phyloP scores from a whole-genome alignment of 2,888 invertebrate species.

The Chalcis sispes region DNA sequence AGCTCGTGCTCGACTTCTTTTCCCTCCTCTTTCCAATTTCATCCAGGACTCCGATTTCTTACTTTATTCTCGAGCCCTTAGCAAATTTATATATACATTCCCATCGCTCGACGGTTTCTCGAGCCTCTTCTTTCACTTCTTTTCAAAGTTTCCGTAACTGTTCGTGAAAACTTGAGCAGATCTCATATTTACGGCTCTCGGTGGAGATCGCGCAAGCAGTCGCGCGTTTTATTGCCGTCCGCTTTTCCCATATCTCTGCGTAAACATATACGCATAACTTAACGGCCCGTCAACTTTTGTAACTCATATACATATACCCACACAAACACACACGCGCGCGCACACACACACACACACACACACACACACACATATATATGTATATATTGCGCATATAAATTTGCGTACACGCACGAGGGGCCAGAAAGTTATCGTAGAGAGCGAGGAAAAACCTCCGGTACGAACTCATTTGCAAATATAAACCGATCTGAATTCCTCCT shows the following conservation, averaged over 20 bases:
- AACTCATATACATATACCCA: no score
- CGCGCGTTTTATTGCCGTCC: conserved; percentile 22
- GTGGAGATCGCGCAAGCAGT: conserved; percentile 17
- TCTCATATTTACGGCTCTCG: conserved; percentile 36
- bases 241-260: not conserved
- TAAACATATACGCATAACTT: no score
- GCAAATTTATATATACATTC: no score
- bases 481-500: conserved; percentile 24
- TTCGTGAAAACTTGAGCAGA: conserved; percentile 34
- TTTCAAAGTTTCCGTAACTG: conserved; percentile 25
- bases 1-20: not conserved
- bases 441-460: not conserved
- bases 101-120: conserved; percentile 4
- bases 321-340: not conserved
- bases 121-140: not conserved
- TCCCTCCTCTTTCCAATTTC: not conserved
- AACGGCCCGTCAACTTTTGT: no score
- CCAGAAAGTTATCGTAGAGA: no score
- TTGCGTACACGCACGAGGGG: no score
- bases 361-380: no score
- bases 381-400: no score
- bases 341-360: conserved; percentile 4
- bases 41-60: not conserved
- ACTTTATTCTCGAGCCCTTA: not conserved
- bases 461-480: conserved; percentile 41